These are phyloP conservation scores for Gambelia wislizenii DNA, from an alignment of 2,797 vertebrate species.

Conservation along the genomic window DNA sequence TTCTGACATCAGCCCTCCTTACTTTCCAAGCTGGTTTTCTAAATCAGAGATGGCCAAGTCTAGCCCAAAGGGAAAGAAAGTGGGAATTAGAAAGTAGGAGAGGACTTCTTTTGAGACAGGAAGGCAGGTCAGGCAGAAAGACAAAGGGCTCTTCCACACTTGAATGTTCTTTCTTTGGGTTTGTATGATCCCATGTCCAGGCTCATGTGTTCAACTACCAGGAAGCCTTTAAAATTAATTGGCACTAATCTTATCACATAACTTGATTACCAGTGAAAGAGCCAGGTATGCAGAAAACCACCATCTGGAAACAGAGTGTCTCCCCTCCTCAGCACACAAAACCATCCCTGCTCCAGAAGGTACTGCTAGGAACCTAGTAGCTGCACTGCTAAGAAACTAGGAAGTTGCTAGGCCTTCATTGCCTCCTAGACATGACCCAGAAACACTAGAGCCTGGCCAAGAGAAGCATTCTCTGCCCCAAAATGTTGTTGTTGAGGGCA, in stretches of 20 bases:
- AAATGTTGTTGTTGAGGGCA: background rate
- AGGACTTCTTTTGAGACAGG: background rate
- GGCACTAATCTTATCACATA: background rate
- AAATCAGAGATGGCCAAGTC: background rate
- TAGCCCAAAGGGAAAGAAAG: background rate
- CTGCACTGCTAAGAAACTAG: background rate
- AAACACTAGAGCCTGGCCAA: background rate
- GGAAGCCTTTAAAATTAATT: background rate
- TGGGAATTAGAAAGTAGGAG: background rate
- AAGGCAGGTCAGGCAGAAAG: background rate
- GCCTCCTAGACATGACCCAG: background rate
- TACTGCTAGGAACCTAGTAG: background rate
- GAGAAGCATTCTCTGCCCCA: background rate
- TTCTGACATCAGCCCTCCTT: background rate
- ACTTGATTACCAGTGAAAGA: background rate
- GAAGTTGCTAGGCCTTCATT: no score
- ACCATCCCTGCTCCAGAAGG: background rate
- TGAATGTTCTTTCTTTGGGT: background rate
- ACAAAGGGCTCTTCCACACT: background rate
- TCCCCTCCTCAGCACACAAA: background rate
- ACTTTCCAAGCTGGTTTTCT: background rate
- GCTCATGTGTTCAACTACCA: background rate
- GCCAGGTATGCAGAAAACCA: background rate
- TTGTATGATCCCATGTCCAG: background rate
- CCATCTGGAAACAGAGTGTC: background rate